A percentile compares a stretch with the other conserved stretches of the same genome.
phyloP scores from a whole-genome alignment of 2,888 invertebrate species.

The Stenotaenia linearis region DNA sequence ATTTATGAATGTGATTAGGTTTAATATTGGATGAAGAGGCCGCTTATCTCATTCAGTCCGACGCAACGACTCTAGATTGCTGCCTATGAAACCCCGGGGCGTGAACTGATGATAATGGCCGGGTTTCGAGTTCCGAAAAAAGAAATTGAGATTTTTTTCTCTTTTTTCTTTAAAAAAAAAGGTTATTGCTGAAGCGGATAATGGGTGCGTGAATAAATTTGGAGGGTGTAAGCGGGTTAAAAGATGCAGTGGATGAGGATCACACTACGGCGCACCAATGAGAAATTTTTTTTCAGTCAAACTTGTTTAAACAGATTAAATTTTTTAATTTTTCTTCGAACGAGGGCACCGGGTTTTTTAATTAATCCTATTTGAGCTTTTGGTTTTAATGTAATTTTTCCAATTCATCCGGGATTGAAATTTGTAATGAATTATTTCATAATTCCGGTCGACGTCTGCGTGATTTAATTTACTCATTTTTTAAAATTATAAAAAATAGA shows the following conservation, averaged over 20 bases:
- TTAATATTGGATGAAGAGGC: slow-evolving; percentile 17
- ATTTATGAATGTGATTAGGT: slow-evolving; percentile 24
- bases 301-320: background rate
- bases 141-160: background rate
- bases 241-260: background rate
- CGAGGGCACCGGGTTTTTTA: background rate
- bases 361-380: background rate
- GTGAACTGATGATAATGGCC: slow-evolving; percentile 16
- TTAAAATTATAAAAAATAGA: background rate
- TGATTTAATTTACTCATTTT: background rate
- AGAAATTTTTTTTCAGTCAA: too few relatives aligned
- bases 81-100: slow-evolving; percentile 8
- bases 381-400: too few relatives aligned
- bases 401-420: background rate
- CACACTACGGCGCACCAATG: background rate
- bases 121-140: background rate
- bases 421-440: background rate
- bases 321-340: background rate
- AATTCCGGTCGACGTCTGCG: background rate
- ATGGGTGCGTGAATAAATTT: slow-evolving; percentile 5
- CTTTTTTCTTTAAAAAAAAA: background rate
- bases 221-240: background rate
- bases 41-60: slow-evolving; percentile 5
- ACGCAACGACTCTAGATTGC: slow-evolving; percentile 8
- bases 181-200: background rate